Conservation (phyloP, 1,140 invertebrate genomes). For the Brachionus sp. region DNA sequence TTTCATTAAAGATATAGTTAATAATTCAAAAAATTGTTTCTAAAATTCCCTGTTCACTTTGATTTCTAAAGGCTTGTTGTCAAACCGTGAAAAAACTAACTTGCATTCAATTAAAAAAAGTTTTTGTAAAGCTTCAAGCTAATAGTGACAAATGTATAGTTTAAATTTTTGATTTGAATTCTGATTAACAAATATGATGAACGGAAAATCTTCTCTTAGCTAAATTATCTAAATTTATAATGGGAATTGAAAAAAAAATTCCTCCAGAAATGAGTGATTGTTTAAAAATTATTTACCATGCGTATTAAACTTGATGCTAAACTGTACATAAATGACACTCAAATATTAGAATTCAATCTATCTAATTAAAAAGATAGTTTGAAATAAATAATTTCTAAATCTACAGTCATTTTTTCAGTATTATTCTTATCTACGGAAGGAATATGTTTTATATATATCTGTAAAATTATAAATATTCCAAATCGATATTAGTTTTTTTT, state of each 20-base stretch:
- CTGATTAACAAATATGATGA: not conserved
- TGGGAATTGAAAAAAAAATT: not conserved
- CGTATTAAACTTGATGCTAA: not conserved
- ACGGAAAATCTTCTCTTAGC: not conserved
- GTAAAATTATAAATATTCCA: too few relatives aligned
- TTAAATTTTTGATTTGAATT: not conserved
- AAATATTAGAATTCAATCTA: not conserved
- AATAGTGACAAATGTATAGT: not conserved
- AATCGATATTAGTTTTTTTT: too few relatives aligned
- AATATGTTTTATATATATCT: too few relatives aligned
- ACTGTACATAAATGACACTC: not conserved
- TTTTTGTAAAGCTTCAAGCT: not conserved
- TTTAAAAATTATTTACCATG: not conserved
- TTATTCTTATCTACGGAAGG: not conserved
- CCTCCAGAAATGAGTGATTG: not conserved
- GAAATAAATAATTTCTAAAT: not conserved
- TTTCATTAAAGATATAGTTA: not conserved
- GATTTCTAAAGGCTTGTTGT: not conserved
- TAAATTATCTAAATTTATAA: not conserved
- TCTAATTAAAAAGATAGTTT: not conserved
- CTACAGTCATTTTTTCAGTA: not conserved
- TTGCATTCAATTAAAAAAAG: not conserved
- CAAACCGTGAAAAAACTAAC: not conserved
- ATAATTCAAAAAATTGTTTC: not conserved
- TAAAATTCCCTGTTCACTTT: not conserved